Percentiles rank a stretch among this genome's conserved stretches.
Evolutionary conservation across 2,797 vertebrate species (phyloP).

Genomic region (Chelon auratus): DNA sequence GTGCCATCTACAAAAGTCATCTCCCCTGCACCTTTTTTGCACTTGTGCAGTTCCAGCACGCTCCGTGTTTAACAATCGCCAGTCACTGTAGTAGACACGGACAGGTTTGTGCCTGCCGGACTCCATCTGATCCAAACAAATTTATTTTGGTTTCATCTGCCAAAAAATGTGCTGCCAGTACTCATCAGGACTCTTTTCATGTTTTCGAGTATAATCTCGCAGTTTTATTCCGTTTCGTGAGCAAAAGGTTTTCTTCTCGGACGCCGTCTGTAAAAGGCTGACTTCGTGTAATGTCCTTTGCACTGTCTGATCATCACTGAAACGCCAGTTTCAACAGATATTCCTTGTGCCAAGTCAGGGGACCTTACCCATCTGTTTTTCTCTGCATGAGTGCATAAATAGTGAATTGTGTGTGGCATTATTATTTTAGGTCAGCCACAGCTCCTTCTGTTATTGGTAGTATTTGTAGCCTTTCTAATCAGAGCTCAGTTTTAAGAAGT

Average conservation of each 20-base stretch:
- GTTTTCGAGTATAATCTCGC: not conserved
- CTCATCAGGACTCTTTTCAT: too few relatives aligned
- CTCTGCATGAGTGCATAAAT: not conserved
- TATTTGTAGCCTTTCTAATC: not conserved
- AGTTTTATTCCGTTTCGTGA: conserved; percentile 3
- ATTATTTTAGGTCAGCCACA: not conserved
- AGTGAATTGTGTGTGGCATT: conserved; percentile 6
- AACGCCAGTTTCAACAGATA: not conserved
- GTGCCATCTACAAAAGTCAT: too few relatives aligned
- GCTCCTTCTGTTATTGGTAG: not conserved
- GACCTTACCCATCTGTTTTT: not conserved
- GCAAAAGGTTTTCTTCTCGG: conserved; percentile 4
- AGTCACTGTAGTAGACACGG: too few relatives aligned
- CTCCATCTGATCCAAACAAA: too few relatives aligned
- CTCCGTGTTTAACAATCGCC: too few relatives aligned
- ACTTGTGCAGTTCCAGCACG: too few relatives aligned
- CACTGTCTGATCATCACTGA: not conserved
- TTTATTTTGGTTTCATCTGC: too few relatives aligned
- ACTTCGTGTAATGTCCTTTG: conserved; percentile 1
- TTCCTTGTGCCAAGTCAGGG: not conserved
- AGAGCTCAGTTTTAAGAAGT: not conserved
- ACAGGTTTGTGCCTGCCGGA: too few relatives aligned
- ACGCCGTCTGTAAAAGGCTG: not conserved
- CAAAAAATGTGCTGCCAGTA: too few relatives aligned
- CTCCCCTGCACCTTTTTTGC: too few relatives aligned